A percentile compares a stretch with the other conserved stretches of the same genome.
Evolutionary conservation across 2,113 vertebrate genomes (phyloP).

Genomic region (Nerophis lumbriciformis): DNA sequence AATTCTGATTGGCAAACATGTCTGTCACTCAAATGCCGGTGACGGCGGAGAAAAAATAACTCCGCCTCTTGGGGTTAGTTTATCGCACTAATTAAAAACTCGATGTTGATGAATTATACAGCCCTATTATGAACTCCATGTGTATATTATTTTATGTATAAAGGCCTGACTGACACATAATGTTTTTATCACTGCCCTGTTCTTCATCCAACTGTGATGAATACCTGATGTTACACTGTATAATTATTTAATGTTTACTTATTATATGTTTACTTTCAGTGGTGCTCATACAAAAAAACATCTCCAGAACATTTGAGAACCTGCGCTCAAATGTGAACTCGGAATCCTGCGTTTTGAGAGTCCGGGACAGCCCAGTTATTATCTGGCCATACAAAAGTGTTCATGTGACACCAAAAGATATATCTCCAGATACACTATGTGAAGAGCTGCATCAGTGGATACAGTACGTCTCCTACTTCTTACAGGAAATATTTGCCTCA

Average conservation of each 20-base stretch:
- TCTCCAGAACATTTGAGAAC: conserved; percentile 75
- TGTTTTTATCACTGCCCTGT: too few relatives aligned
- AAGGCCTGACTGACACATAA: too few relatives aligned
- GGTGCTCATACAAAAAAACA: conserved; percentile 62
- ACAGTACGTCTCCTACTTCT: conserved; percentile 69
- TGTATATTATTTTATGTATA: too few relatives aligned
- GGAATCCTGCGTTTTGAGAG: conserved; percentile 76
- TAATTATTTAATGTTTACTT: background rate
- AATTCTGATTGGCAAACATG: too few relatives aligned
- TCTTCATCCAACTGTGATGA: too few relatives aligned
- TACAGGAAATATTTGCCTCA: background rate
- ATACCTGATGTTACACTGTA: background rate
- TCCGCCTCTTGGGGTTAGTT: too few relatives aligned
- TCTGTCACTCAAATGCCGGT: too few relatives aligned
- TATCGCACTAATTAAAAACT: too few relatives aligned
- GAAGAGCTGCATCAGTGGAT: conserved; percentile 75
- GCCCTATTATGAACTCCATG: too few relatives aligned
- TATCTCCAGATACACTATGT: conserved; percentile 72
- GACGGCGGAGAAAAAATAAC: too few relatives aligned
- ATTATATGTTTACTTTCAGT: conserved; percentile 60
- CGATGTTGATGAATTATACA: too few relatives aligned
- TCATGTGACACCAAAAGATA: conserved; percentile 62
- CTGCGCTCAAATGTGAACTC: conserved; percentile 80
- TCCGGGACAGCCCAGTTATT: conserved; percentile 78
- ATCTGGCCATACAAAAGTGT: conserved; percentile 83